A percentile compares a stretch with the other conserved stretches of the same genome.
Evolutionary conservation across 35 echinoderm and acorn worm genomes (phyloP).

Genomic region (Apostichopus japonicus): DNA sequence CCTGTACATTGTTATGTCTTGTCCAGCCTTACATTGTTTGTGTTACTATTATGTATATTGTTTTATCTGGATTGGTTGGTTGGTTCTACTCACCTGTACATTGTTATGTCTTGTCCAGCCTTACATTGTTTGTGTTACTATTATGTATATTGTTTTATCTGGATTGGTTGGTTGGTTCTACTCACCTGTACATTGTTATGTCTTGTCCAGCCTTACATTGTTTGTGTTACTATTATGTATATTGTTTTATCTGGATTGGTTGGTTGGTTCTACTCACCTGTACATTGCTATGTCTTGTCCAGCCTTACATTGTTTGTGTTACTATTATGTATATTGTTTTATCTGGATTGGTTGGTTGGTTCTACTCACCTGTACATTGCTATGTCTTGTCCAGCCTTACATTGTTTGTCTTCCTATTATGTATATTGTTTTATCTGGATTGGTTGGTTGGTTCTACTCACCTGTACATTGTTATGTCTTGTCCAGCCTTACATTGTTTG

Average conservation of each 20-base stretch:
- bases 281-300: conserved; percentile 78
- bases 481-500: neutral
- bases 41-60: neutral
- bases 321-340: neutral
- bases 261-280: conserved; percentile 63
- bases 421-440: too few species aligned
- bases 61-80: too few species aligned
- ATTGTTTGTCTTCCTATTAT: neutral
- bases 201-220: neutral
- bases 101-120: conserved; percentile 58
- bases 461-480: conserved; percentile 86
- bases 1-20: conserved; percentile 86
- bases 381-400: conserved; percentile 26
- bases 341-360: too few species aligned
- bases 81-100: conserved; percentile 78
- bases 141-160: neutral
- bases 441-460: conserved; percentile 18
- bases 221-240: neutral
- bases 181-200: conserved; percentile 88
- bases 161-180: neutral
- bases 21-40: neutral
- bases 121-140: neutral
- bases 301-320: neutral
- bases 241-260: too few species aligned
- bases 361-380: conserved; percentile 85